These are phyloP conservation scores for Columba janthina DNA, from an alignment of 2,113 vertebrate species.

Conservation along the genomic window DNA sequence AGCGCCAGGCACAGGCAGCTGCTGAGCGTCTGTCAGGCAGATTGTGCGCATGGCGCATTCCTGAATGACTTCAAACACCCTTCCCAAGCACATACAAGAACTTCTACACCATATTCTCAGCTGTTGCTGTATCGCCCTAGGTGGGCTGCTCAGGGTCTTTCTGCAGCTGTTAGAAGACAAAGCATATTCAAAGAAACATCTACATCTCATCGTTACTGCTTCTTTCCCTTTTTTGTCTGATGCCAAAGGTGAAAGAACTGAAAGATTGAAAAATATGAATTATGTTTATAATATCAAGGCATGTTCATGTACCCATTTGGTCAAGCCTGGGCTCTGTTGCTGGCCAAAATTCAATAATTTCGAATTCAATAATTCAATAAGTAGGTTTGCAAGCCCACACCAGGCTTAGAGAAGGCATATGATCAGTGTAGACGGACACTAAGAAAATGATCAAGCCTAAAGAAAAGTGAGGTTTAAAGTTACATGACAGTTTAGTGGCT, in stretches of 20 bases:
- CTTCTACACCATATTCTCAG: neutral
- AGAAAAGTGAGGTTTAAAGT: neutral
- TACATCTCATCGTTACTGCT: neutral
- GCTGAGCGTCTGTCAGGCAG: neutral
- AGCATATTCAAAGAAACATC: neutral
- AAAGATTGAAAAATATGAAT: neutral
- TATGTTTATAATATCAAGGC: neutral
- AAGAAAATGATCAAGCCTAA: neutral
- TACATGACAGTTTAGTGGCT: neutral
- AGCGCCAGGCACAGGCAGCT: rapidly evolving
- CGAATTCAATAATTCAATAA: no score
- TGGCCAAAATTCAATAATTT: neutral
- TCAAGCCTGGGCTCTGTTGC: neutral
- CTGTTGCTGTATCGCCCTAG: neutral
- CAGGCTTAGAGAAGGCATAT: neutral
- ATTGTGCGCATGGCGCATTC: neutral
- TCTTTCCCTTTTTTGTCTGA: neutral
- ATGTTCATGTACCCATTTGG: neutral
- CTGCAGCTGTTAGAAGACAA: neutral
- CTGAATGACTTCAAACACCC: neutral
- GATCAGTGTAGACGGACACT: neutral
- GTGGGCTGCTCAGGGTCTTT: neutral
- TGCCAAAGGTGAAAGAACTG: neutral
- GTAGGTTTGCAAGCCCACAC: neutral
- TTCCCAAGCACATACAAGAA: neutral